Percentiles rank a stretch among this genome's conserved stretches.
Conservation (phyloP, 1,140 invertebrate species). For the Musca domestica region DNA sequence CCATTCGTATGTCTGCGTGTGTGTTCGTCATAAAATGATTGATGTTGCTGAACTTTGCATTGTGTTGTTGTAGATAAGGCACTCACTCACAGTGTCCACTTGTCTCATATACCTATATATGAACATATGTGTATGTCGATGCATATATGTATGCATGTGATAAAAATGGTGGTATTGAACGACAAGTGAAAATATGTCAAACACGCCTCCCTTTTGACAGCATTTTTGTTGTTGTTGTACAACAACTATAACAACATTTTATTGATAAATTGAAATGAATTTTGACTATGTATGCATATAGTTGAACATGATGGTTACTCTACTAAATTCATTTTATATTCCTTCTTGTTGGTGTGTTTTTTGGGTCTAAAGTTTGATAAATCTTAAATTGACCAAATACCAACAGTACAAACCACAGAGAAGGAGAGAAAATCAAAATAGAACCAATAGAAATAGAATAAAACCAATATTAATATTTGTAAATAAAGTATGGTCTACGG, state of each 20-base stretch:
- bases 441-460: no score
- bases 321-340: no score
- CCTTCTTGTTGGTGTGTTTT: no score
- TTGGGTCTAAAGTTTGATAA: no score
- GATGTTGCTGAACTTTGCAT: not conserved
- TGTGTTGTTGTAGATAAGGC: no score
- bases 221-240: not conserved
- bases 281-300: not conserved
- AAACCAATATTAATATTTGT: no score
- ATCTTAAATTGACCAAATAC: no score
- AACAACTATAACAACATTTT: not conserved
- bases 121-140: not conserved
- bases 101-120: not conserved
- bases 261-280: conserved; percentile 20
- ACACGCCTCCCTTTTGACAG: not conserved
- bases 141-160: not conserved
- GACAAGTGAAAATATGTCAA: not conserved
- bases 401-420: no score
- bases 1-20: not conserved
- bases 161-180: not conserved
- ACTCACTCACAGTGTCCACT: not conserved
- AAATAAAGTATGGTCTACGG: no score
- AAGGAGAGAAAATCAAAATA: no score
- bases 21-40: conserved; percentile 10
- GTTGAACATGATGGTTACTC: no score